Evolutionary conservation across 1,140 invertebrate species (phyloP).

Genomic region (Leptinotarsa lineolata): DNA sequence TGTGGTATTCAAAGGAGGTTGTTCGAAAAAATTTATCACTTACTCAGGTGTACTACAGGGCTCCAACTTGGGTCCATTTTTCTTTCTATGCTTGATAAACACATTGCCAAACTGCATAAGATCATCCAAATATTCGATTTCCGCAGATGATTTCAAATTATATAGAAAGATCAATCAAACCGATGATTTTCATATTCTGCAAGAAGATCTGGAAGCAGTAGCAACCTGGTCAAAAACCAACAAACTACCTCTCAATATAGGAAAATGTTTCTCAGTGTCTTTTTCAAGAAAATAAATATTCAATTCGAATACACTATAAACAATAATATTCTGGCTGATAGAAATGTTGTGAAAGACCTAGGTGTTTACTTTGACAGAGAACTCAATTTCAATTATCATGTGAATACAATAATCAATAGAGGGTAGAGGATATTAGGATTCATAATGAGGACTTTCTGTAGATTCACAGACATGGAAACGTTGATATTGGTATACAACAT

Average conservation of each 20-base stretch:
- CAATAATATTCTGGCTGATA: no score
- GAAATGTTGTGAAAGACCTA: no score
- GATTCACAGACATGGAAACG: neutral
- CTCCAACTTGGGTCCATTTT: neutral
- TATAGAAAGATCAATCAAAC: neutral
- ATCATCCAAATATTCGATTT: neutral
- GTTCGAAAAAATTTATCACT: conserved; percentile 4
- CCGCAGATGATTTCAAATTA: conserved; percentile 7
- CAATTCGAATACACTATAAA: no score
- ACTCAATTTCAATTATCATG: neutral
- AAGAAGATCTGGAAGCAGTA: conserved; percentile 7
- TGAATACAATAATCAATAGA: neutral
- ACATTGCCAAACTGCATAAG: neutral
- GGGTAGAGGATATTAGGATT: neutral
- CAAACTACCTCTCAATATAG: conserved; percentile 9
- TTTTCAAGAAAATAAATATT: neutral
- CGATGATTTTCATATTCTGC: neutral
- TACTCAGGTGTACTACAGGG: neutral
- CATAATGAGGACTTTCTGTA: neutral
- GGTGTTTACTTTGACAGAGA: no score
- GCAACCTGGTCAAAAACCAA: conserved; percentile 4
- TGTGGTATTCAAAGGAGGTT: conserved; percentile 2
- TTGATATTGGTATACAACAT: no score
- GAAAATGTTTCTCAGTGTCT: conserved; percentile 11
- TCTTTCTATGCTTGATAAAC: conserved; percentile 6